Base-by-base conservation (phyloP, 2,797 vertebrate species). In the Luscinia luscinia region DNA sequence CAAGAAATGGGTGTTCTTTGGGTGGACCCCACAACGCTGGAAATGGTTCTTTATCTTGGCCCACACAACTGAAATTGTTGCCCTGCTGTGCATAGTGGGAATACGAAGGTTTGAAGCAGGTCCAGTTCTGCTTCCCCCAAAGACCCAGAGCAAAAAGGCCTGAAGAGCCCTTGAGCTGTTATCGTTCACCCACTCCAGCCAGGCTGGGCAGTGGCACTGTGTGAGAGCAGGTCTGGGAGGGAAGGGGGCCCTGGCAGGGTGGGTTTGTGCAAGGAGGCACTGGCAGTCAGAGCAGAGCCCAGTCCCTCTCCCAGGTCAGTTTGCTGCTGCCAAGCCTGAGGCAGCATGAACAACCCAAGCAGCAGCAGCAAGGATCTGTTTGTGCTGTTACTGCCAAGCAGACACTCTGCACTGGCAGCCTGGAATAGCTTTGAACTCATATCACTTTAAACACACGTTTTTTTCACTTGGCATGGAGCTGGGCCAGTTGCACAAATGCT, bases 31-130 rank as follows among this genome's bases (percentile, higher is more conserved):
- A 63, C 20, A 2, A 41, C 30, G n/a, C 43, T 95, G 85, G 76
- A 93, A 88, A 36, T 19, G n/a, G 46, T 72, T 91, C 89, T 93
- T 93, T 93, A 67, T 89, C 76, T 93, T 89, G 87, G 89, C 79
- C 72, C 75, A 70, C 45, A 21, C 41, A 59, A 30, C 38, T 81
- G 69, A 78, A 90, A 34, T 61, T 74, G 61, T n/a, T 70, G 68
- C 52, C 79, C 49, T 93, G 36, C 6, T 64, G 32, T 66, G 43
- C 55, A 84, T 16, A 48, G 9, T 18, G 40, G 70, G 51, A 90
- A 75, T 34, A 34, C 68, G 81, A 92, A 24, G 8, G 16, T 52
- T 93, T 81, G 80, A 92, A 64, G 66, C 34, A n/a, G 45, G 15
- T 68, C 18, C 57, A 84, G 66, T 72, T 80, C 77, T 84, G 45